These are phyloP conservation scores for Telmatherina bonti DNA, from an alignment of 2,797 vertebrate species.

Conservation along the genomic window DNA sequence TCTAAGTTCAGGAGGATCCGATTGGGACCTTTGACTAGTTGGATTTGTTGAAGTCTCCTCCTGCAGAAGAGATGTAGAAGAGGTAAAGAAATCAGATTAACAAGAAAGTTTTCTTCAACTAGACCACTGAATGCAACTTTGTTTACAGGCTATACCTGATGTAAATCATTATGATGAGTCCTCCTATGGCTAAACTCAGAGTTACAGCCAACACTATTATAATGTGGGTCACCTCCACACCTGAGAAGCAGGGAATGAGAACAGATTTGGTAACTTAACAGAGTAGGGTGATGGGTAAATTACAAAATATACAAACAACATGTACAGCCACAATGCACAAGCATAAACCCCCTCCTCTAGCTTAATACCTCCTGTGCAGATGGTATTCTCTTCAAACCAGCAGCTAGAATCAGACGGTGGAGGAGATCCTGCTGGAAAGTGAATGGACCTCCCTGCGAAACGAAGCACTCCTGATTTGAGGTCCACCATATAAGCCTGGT, in stretches of 20 bases:
- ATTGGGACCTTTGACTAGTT: constrained; percentile 91
- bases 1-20: constrained; percentile 89
- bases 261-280: constrained; percentile 1
- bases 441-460: constrained; percentile 82
- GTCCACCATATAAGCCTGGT: constrained; percentile 86
- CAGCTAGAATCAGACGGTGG: constrained; percentile 88
- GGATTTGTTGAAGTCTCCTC: constrained; percentile 87
- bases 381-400: constrained; percentile 87
- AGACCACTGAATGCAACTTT: neutral
- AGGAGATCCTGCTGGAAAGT: constrained; percentile 86
- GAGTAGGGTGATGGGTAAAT: neutral
- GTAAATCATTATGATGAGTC: constrained; percentile 73
- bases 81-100: constrained; percentile 15
- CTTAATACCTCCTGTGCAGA: constrained; percentile 87
- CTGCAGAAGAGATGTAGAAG: constrained; percentile 70
- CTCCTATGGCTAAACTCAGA: constrained; percentile 72
- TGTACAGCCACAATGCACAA: neutral
- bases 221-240: constrained; percentile 84
- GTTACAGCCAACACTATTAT: constrained; percentile 79
- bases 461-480: constrained; percentile 73
- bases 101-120: neutral
- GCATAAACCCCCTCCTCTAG: neutral
- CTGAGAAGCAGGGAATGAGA: constrained; percentile 61
- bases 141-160: constrained; percentile 73
- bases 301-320: neutral